Percentiles rank a stretch among this genome's conserved stretches.
phyloP scores from a whole-genome alignment of 2,113 vertebrate species.

The Grammomys surdaster region DNA sequence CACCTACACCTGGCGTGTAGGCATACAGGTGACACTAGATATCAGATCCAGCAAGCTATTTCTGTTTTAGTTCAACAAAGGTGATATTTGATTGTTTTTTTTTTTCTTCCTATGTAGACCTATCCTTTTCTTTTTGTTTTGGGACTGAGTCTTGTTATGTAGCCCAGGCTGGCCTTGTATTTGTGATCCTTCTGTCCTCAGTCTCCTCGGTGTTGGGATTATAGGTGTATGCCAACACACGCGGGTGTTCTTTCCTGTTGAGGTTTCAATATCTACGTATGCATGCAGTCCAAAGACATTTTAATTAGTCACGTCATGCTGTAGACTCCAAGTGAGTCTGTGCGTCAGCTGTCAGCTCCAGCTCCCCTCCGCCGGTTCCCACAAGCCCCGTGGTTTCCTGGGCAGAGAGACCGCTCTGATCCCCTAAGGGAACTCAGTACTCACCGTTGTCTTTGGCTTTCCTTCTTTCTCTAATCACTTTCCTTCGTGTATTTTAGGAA shows the following conservation, averaged over 20 bases:
- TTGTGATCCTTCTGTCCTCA: not conserved
- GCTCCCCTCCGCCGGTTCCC: too few relatives aligned
- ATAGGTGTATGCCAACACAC: not conserved
- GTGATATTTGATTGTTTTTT: not conserved
- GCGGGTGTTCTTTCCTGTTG: not conserved
- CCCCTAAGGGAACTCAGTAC: not conserved
- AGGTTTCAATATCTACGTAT: not conserved
- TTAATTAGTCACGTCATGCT: not conserved
- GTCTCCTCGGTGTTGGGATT: not conserved
- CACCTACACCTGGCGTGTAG: conserved; percentile 39
- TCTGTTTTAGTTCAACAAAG: not conserved
- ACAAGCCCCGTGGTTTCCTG: too few relatives aligned
- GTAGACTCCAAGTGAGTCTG: not conserved
- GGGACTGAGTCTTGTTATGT: not conserved
- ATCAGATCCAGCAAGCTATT: not conserved
- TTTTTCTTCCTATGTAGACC: conserved; percentile 36
- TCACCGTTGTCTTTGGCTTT: not conserved
- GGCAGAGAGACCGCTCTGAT: not conserved
- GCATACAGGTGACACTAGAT: conserved; percentile 2
- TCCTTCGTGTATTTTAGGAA: not conserved
- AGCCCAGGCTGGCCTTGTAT: not conserved
- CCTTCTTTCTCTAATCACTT: not conserved
- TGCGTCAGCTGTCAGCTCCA: too few relatives aligned
- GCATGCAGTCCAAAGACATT: not conserved
- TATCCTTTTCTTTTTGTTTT: not conserved